These are phyloP conservation scores for Helostoma temminkii DNA, from an alignment of 2,797 vertebrate genomes.

Conservation along the genomic window DNA sequence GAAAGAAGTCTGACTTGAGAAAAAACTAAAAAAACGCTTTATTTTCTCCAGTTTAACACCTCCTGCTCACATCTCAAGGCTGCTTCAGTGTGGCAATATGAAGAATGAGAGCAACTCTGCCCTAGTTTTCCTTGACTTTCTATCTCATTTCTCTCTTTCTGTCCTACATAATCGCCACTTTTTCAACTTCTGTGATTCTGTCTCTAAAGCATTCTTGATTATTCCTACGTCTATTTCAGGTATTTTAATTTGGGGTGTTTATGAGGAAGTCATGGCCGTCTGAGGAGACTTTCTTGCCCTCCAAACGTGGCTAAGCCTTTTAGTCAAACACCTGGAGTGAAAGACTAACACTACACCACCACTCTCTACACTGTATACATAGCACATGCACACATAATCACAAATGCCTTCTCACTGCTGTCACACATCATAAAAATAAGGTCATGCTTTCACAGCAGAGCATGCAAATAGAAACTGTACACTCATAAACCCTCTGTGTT, in stretches of 20 bases:
- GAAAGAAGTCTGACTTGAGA: slow-evolving; percentile 8
- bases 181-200: slow-evolving; percentile 15
- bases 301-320: slow-evolving; percentile 45
- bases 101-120: slow-evolving; percentile 42
- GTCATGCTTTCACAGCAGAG: slow-evolving; percentile 47
- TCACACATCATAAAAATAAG: slow-evolving; percentile 49
- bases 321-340: slow-evolving; percentile 59
- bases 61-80: slow-evolving; percentile 28
- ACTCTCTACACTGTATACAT: slow-evolving; percentile 6
- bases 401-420: slow-evolving; percentile 26
- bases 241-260: slow-evolving; percentile 14
- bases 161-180: slow-evolving; percentile 9
- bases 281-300: slow-evolving; percentile 43
- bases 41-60: slow-evolving; percentile 26
- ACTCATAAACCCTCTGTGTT: slow-evolving; percentile 24
- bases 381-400: slow-evolving; percentile 11
- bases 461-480: slow-evolving; percentile 4
- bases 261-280: slow-evolving; percentile 38
- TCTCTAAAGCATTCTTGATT: neutral
- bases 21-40: slow-evolving; percentile 5
- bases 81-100: slow-evolving; percentile 18
- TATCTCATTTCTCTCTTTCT: slow-evolving; percentile 28
- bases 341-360: slow-evolving; percentile 47
- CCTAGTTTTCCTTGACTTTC: slow-evolving; percentile 35
- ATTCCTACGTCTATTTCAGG: too few species aligned